Conservation (phyloP, 2,113 vertebrate genomes). For the Tyrannus savana region DNA sequence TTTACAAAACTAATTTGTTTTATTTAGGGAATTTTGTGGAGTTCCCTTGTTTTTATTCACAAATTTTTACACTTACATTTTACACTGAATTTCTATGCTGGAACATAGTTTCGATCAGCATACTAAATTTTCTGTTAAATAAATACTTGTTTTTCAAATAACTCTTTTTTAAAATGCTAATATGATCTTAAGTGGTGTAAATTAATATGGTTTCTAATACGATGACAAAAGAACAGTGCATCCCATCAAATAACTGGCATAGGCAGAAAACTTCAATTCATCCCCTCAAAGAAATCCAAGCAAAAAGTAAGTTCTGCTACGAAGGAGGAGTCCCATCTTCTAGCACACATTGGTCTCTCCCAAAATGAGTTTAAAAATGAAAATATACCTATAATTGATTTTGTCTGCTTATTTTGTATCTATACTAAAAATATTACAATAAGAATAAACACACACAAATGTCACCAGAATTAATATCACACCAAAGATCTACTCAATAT, state of each 20-base stretch:
- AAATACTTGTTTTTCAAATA: background rate
- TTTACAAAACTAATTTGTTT: background rate
- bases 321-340: background rate
- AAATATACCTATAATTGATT: background rate
- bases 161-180: rapidly evolving
- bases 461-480: background rate
- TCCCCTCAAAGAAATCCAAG: background rate
- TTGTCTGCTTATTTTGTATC: background rate
- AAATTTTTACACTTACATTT: background rate
- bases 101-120: background rate
- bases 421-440: background rate
- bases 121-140: background rate
- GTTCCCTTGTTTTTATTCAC: background rate
- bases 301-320: background rate
- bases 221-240: background rate
- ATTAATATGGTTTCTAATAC: background rate
- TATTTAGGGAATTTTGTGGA: background rate
- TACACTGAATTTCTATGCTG: background rate
- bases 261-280: background rate
- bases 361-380: background rate
- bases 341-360: background rate
- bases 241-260: background rate
- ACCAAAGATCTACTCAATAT: background rate
- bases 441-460: background rate
- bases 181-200: background rate